Base-by-base conservation (phyloP, 2,797 vertebrate species). In the Gymnopithys bicolor region DNA sequence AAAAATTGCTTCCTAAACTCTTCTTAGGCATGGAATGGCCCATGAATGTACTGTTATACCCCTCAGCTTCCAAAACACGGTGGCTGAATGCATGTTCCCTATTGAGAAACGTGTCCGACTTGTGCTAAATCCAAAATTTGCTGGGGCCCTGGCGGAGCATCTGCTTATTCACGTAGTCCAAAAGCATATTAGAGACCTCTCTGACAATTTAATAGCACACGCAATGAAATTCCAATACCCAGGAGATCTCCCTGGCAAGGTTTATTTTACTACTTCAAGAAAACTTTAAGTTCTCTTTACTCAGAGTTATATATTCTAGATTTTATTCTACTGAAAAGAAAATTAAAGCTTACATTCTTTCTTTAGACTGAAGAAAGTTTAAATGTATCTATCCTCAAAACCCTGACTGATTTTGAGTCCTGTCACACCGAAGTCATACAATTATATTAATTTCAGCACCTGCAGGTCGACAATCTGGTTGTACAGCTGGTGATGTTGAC, bases 381-480 rank as follows among this genome's bases (percentile, higher is more conserved):
- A 77, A 83, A 51, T 28, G 48, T 28, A 21, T 51, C 17, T 89
- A 28, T 27, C 5, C 19, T 45, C 62, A 84, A 84, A 90, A 63
- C 22, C 9, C 17, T 85, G 48, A 6, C 23, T 87, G 16, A 60
- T 81, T 94, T 81, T 86, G 51, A 68, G 41, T 89, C 16, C 49
- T 75, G 41, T 78, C 46, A 76, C 51, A 89, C 10, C 28, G 27
- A 92, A 90, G 62, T 86, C 74, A 60, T 84, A 48, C 7, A 68
- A 84, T 41, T 80, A 52, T 75, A 88, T 90, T 91, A 88, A 67
- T 91, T 92, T 88, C 58, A 91, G 37, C 74, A 88, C 55, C 43
- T 92, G 89, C 46, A 82, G 67, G 63, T 84, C 5, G 43, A 59
- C 90, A 91, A 39, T 94, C 70, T 95, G 67, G 19, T 89, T 82